A percentile compares a stretch with the other conserved stretches of the same genome.
Evolutionary conservation across 1,140 invertebrate species (phyloP).

Genomic region (Melipona quadrifasciata): DNA sequence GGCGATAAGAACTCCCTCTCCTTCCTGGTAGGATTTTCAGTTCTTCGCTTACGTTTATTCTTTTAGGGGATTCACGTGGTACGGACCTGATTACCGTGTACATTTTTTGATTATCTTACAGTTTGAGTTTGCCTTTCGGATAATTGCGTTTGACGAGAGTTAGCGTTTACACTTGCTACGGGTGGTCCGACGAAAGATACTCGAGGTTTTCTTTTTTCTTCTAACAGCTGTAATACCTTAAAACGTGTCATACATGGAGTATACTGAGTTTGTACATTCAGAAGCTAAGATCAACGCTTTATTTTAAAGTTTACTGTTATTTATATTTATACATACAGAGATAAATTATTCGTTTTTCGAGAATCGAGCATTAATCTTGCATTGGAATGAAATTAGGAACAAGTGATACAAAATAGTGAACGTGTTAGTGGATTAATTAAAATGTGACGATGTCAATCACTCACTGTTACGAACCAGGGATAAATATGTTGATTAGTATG

Average conservation of each 20-base stretch:
- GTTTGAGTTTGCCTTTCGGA: neutral
- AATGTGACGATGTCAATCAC: neutral
- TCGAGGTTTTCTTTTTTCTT: neutral
- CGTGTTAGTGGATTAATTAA: neutral
- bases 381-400: too few species aligned
- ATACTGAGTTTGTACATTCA: too few species aligned
- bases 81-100: neutral
- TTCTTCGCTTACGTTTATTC: neutral
- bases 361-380: too few species aligned
- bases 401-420: neutral
- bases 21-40: neutral
- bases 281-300: too few species aligned
- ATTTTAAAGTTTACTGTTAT: too few species aligned
- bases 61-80: neutral
- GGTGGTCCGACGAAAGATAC: neutral
- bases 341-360: too few species aligned
- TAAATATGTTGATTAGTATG: neutral
- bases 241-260: too few species aligned
- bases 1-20: neutral
- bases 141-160: neutral
- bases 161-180: neutral
- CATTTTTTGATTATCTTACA: neutral
- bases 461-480: neutral
- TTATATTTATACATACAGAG: too few species aligned
- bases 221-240: neutral